Evolutionary conservation across 2,797 vertebrate species (phyloP), one percentile per base, ranked within the genome.

Genomic region (Picus viridis): DNA sequence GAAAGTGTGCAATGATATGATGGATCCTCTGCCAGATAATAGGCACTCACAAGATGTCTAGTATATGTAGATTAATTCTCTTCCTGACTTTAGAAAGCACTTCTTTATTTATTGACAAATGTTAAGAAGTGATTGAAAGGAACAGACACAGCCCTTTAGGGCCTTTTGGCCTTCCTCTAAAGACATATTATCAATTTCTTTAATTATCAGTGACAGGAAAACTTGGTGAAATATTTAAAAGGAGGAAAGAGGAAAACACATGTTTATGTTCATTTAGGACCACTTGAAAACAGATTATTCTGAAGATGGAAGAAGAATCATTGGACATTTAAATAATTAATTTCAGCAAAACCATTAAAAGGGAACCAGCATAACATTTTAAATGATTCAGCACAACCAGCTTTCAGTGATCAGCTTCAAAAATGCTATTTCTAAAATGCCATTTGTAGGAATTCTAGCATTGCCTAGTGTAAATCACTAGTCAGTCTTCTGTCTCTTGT

Each of bases 371-470:
- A 84, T 88, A 96, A 94, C 77, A 83, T 96, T 97, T 92, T 95
- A 92, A 97, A 92, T 90, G 92, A 97, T 95, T 97, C 93, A 95
- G 94, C 96, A 96, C 88, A 96, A 94, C 76, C 92, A 90, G 95
- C 78, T 95, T 94, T 83, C 72, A 76, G 82, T 80, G 86, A 92
- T 95, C 88, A 76, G 80, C 82, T 96, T 96, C 86, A 88, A 93
- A 95, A 96, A 88, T 92, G 77, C 81, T 76, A 10, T 73, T 96
- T 94, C 94, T 90, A 96, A 97, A 97, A 93, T 93, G 68, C 87
- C 89, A 69, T 85, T 94, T 85, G 94, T 90, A 96, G 75, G 67
- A 92, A 93, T 92, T 90, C 94, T 79, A 91, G 89, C 90, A 88
- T 8, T 92, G 74, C 70, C 34, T 59, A 64, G 54, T 79, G 53